phyloP scores from a whole-genome alignment of 1,140 invertebrate genomes.

The Drosophila watanabei region DNA sequence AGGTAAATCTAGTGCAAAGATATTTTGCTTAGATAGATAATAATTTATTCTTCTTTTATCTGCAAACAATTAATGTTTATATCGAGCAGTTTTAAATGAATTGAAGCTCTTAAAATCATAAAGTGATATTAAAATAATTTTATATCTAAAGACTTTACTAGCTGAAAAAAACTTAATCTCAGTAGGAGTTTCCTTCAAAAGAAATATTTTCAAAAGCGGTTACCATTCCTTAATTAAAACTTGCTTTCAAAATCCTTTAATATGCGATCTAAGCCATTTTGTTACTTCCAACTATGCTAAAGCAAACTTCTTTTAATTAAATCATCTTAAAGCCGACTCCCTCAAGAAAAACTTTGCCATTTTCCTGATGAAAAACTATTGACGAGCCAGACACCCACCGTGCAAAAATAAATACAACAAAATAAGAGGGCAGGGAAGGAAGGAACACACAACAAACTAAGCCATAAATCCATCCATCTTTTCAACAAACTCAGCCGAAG shows the following conservation, averaged over 20 bases:
- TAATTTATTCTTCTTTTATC: background rate
- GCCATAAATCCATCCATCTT: constrained; percentile 82
- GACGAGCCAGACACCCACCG: constrained; percentile 54
- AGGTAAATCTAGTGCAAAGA: background rate
- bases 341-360: constrained; percentile 6
- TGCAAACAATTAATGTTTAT: background rate
- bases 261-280: background rate
- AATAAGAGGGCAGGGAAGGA: constrained; percentile 1
- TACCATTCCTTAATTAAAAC: background rate
- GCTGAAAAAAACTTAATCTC: background rate
- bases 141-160: background rate
- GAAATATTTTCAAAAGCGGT: background rate
- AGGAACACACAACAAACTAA: constrained; percentile 46
- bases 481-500: constrained; percentile 70
- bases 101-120: background rate
- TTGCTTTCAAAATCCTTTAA: background rate
- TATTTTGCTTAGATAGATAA: background rate
- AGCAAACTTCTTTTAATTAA: constrained; percentile 19
- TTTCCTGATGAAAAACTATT: constrained; percentile 35
- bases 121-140: background rate
- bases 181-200: background rate
- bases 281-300: too few relatives aligned
- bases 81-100: background rate
- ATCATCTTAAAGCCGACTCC: background rate
- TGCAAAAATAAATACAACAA: constrained; percentile 23